phyloP scores from a whole-genome alignment of 2,797 vertebrate species.

The Graptemys geographica region DNA sequence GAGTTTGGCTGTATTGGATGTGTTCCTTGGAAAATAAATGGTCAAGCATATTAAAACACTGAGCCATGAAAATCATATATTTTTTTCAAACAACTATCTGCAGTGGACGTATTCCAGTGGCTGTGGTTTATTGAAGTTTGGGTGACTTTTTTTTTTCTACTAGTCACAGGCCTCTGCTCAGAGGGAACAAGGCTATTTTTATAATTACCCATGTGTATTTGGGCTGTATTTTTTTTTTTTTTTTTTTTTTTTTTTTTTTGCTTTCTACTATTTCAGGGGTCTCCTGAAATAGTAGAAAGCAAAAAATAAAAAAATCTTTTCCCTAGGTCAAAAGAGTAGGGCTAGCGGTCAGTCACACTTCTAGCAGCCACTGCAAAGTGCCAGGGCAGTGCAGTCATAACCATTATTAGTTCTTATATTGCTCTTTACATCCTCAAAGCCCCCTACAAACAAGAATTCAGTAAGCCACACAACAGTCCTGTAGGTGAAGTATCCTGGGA shows the following conservation, averaged over 20 bases:
- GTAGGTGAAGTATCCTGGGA: neutral
- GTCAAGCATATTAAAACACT: slow-evolving; percentile 72
- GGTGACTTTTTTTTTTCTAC: slow-evolving; percentile 44
- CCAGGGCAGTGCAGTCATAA: neutral
- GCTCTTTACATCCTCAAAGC: neutral
- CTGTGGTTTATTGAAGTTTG: slow-evolving; percentile 21
- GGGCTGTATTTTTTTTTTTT: neutral
- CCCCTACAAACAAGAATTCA: neutral
- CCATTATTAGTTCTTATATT: neutral
- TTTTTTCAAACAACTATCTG: slow-evolving; percentile 66
- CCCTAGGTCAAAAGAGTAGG: neutral
- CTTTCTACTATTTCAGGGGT: neutral
- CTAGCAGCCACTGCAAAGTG: neutral
- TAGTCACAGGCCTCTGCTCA: neutral
- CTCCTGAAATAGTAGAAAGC: neutral
- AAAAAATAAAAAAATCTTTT: neutral
- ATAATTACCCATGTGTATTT: neutral
- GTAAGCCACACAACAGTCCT: neutral
- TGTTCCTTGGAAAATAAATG: slow-evolving; percentile 71
- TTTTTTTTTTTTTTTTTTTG: too few relatives aligned
- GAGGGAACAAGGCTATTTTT: neutral
- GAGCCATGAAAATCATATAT: slow-evolving; percentile 69
- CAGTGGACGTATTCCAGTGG: slow-evolving; percentile 33
- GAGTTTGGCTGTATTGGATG: slow-evolving; percentile 75
- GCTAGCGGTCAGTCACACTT: neutral